A percentile compares a stretch with the other conserved stretches of the same genome.
phyloP scores from a whole-genome alignment of 1,140 invertebrate species.

The Ceratina australensis region DNA sequence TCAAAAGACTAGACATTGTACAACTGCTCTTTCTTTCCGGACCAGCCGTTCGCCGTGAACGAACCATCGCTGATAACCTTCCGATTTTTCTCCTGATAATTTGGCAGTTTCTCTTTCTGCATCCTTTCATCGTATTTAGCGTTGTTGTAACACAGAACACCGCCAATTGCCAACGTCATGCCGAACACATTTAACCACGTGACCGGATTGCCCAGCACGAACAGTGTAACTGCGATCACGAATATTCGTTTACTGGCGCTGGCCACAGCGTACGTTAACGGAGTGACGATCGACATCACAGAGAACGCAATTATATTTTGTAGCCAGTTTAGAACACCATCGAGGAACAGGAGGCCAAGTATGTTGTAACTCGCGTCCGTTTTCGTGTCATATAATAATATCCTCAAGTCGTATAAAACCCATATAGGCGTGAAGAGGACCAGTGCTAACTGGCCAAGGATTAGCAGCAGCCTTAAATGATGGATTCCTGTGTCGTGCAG shows the following conservation, averaged over 20 bases:
- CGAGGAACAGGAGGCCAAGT: slow-evolving; percentile 85
- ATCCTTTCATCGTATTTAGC: slow-evolving; percentile 87
- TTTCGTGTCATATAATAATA: slow-evolving; percentile 83
- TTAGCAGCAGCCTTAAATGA: slow-evolving; percentile 91
- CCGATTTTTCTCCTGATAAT: slow-evolving; percentile 70
- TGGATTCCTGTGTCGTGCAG: slow-evolving; percentile 93
- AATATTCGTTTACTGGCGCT: slow-evolving; percentile 97
- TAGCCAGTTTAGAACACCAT: slow-evolving; percentile 95
- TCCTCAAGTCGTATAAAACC: slow-evolving; percentile 87
- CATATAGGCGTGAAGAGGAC: slow-evolving; percentile 94
- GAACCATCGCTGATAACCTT: slow-evolving; percentile 64
- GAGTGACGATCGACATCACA: slow-evolving; percentile 92
- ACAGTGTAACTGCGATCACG: slow-evolving; percentile 93
- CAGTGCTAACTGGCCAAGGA: slow-evolving; percentile 89
- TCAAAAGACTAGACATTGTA: slow-evolving; percentile 67
- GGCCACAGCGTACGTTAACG: slow-evolving; percentile 96
- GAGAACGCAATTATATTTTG: slow-evolving; percentile 98
- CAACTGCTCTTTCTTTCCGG: slow-evolving; percentile 59
- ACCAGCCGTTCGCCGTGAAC: slow-evolving; percentile 70
- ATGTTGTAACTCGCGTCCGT: slow-evolving; percentile 79
- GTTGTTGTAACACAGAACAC: slow-evolving; percentile 95
- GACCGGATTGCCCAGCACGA: slow-evolving; percentile 95
- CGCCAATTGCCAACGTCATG: slow-evolving; percentile 94
- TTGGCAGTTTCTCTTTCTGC: slow-evolving; percentile 81
- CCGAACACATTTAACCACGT: slow-evolving; percentile 92